Conservation (phyloP, 2,888 invertebrate genomes). For the Spicauda simplicius region DNA sequence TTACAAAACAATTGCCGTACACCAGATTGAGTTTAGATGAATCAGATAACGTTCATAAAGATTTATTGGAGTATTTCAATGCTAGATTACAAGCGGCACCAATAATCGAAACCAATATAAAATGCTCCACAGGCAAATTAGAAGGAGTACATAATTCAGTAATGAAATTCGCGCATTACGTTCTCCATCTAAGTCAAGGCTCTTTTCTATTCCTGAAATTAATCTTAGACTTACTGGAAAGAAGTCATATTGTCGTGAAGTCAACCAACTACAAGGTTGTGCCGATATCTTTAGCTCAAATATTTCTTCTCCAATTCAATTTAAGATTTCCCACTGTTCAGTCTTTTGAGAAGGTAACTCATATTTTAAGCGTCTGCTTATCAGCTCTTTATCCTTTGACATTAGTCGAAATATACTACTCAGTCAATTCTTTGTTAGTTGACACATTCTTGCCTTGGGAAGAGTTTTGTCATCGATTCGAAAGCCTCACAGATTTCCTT, state of each 20-base stretch:
- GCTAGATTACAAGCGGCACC: slow-evolving; percentile 92
- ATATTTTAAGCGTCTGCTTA: slow-evolving; percentile 95
- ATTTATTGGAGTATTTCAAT: slow-evolving; percentile 94
- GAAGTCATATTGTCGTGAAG: slow-evolving; percentile 96
- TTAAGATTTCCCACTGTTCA: slow-evolving; percentile 95
- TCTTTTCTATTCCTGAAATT: slow-evolving; percentile 97
- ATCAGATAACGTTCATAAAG: slow-evolving; percentile 92
- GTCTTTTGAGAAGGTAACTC: slow-evolving; percentile 95
- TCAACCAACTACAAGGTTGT: slow-evolving; percentile 97
- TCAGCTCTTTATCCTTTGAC: slow-evolving; percentile 96
- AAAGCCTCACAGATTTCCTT: slow-evolving; percentile 93
- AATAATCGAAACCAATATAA: slow-evolving; percentile 93
- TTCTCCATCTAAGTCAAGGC: slow-evolving; percentile 93
- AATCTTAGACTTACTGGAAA: slow-evolving; percentile 95
- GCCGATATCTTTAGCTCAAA: slow-evolving; percentile 94
- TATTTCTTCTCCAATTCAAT: slow-evolving; percentile 96
- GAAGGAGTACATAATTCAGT: slow-evolving; percentile 88
- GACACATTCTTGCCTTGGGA: slow-evolving; percentile 94
- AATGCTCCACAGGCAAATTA: slow-evolving; percentile 86
- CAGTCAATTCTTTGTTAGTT: slow-evolving; percentile 93
- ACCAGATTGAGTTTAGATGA: slow-evolving; percentile 90
- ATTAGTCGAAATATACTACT: slow-evolving; percentile 95
- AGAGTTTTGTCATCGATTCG: slow-evolving; percentile 95
- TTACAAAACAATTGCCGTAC: slow-evolving; percentile 93
- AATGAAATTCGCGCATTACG: slow-evolving; percentile 93